These are phyloP conservation scores for Lycorma delicatula DNA, from an alignment of 1,140 invertebrate species.

Conservation along the genomic window DNA sequence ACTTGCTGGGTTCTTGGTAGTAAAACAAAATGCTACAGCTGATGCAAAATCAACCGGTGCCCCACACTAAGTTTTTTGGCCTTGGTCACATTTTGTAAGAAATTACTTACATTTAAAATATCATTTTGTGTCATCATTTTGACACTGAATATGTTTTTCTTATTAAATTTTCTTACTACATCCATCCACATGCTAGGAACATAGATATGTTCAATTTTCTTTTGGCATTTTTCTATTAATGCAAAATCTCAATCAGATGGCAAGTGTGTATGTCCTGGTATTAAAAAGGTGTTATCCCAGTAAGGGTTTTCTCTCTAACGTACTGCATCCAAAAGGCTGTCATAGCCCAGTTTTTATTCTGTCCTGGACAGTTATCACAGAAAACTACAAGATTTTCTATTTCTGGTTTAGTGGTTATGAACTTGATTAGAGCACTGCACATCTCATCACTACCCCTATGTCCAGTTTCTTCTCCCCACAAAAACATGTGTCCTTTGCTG, in stretches of 20 bases:
- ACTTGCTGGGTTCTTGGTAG: too few species aligned
- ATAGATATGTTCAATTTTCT: slow-evolving; percentile 1
- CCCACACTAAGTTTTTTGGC: too few species aligned
- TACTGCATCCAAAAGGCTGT: neutral
- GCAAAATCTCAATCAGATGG: slow-evolving; percentile 10
- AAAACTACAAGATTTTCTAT: slow-evolving; percentile 12
- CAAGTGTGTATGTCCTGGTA: slow-evolving; percentile 10
- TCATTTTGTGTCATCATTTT: slow-evolving; percentile 3
- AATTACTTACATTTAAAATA: too few species aligned
- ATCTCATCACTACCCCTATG: slow-evolving; percentile 16
- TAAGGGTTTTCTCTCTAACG: neutral
- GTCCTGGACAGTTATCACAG: slow-evolving; percentile 11
- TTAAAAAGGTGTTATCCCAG: neutral
- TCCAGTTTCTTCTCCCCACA: slow-evolving; percentile 22
- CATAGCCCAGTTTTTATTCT: slow-evolving; percentile 4
- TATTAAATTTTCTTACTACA: neutral
- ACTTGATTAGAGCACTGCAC: slow-evolving; percentile 5
- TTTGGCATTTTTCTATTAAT: slow-evolving; percentile 15
- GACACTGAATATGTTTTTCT: slow-evolving; percentile 10
- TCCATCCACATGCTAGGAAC: slow-evolving; percentile 1
- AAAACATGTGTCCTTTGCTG: slow-evolving; percentile 19
- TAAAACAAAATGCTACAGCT: too few species aligned
- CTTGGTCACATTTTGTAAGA: too few species aligned
- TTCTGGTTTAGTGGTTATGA: slow-evolving; percentile 5
- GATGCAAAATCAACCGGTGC: too few species aligned